Percentiles rank a stretch among this genome's conserved stretches.
These are phyloP conservation scores for Zeugodacus cucurbitae DNA, from an alignment of 1,140 invertebrate genomes.

Conservation along the genomic window DNA sequence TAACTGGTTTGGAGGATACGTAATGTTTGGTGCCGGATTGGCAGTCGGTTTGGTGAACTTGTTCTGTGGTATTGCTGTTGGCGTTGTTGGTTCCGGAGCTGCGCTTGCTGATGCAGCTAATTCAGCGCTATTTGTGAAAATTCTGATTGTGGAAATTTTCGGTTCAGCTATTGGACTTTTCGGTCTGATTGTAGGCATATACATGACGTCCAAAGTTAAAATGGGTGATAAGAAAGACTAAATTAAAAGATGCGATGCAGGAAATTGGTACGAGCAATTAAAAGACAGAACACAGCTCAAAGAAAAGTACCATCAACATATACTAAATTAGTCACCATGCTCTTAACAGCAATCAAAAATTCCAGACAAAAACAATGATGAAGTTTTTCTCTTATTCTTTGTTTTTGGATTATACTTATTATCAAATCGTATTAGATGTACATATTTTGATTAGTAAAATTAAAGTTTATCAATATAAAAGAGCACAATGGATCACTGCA, in stretches of 20 bases:
- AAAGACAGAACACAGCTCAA: neutral
- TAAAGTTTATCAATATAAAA: neutral
- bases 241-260: conserved; percentile 43
- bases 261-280: neutral
- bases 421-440: neutral
- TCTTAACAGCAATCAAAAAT: neutral
- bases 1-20: conserved; percentile 85
- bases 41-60: conserved; percentile 95
- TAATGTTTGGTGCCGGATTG: conserved; percentile 95
- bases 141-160: conserved; percentile 98
- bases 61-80: conserved; percentile 95
- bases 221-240: conserved; percentile 68
- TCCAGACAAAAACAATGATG: neutral
- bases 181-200: conserved; percentile 97
- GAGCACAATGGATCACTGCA: neutral
- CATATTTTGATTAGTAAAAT: neutral
- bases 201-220: conserved; percentile 80
- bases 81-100: conserved; percentile 95
- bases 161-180: conserved; percentile 98
- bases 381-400: neutral
- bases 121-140: conserved; percentile 94
- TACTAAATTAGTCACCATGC: neutral
- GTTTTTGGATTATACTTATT: neutral
- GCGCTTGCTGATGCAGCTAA: conserved; percentile 96
- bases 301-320: neutral